Conservation (phyloP, 2,797 vertebrate genomes). For the Threskiornis aethiopicus region DNA sequence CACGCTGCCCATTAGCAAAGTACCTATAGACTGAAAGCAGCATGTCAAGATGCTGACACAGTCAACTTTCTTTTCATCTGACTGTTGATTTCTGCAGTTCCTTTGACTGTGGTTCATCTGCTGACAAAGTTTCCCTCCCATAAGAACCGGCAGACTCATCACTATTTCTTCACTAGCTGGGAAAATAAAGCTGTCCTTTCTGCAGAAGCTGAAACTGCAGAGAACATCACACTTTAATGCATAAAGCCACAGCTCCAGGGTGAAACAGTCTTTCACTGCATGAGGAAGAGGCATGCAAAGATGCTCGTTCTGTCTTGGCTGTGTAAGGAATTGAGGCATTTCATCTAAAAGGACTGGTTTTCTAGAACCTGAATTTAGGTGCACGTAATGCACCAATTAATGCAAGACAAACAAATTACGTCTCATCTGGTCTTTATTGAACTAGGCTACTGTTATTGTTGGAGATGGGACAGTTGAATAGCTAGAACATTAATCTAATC, state of each 20-base stretch:
- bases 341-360: background rate
- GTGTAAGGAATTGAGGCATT: background rate
- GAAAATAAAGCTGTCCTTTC: background rate
- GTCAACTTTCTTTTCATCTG: background rate
- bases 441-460: background rate
- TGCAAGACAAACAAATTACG: background rate
- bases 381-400: background rate
- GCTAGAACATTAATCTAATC: background rate
- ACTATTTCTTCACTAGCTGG: background rate
- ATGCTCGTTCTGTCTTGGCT: background rate
- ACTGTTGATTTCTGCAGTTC: background rate
- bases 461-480: background rate
- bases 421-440: background rate
- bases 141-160: background rate
- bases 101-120: background rate
- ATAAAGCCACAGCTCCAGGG: background rate
- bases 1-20: background rate
- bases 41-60: background rate
- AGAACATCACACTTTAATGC: background rate
- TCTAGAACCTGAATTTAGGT: background rate
- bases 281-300: background rate
- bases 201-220: background rate
- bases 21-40: background rate
- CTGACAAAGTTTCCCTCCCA: background rate
- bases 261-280: background rate